These are phyloP conservation scores for Syngnathoides biaculeatus DNA, from an alignment of 2,113 vertebrate genomes.

Conservation along the genomic window DNA sequence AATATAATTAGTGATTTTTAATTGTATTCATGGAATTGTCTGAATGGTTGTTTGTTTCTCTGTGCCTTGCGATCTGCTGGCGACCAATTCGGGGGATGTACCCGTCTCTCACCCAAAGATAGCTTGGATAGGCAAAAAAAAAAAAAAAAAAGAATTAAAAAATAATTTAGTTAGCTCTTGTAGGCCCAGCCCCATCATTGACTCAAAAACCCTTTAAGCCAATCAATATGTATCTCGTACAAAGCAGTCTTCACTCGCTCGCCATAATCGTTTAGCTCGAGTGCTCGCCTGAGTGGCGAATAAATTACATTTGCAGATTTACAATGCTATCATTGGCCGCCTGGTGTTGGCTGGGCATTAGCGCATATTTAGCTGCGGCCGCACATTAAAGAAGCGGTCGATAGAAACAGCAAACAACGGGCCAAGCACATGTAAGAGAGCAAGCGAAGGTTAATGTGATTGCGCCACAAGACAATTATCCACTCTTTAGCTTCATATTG, in stretches of 20 bases:
- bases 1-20: too few relatives aligned
- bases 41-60: too few relatives aligned
- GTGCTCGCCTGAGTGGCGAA: slow-evolving; percentile 72
- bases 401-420: slow-evolving; percentile 68
- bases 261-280: slow-evolving; percentile 67
- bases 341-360: slow-evolving; percentile 69
- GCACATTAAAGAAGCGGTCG: slow-evolving; percentile 71
- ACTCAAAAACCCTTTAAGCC: slow-evolving; percentile 61
- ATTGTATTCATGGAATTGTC: too few relatives aligned
- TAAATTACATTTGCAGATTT: slow-evolving; percentile 65
- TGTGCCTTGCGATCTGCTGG: too few relatives aligned
- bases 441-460: slow-evolving; percentile 67
- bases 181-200: not conserved
- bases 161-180: not conserved
- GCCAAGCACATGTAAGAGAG: slow-evolving; percentile 54
- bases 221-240: slow-evolving; percentile 75
- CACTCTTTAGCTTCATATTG: slow-evolving; percentile 53
- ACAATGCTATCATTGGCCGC: slow-evolving; percentile 65
- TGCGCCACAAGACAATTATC: slow-evolving; percentile 57
- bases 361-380: slow-evolving; percentile 66
- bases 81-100: too few relatives aligned
- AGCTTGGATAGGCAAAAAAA: not conserved
- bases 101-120: too few relatives aligned
- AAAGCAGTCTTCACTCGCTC: slow-evolving; percentile 56
- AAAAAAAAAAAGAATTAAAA: not conserved